Base-by-base conservation (phyloP, 2,113 vertebrate genomes). In the Sceloporus tristichus region DNA sequence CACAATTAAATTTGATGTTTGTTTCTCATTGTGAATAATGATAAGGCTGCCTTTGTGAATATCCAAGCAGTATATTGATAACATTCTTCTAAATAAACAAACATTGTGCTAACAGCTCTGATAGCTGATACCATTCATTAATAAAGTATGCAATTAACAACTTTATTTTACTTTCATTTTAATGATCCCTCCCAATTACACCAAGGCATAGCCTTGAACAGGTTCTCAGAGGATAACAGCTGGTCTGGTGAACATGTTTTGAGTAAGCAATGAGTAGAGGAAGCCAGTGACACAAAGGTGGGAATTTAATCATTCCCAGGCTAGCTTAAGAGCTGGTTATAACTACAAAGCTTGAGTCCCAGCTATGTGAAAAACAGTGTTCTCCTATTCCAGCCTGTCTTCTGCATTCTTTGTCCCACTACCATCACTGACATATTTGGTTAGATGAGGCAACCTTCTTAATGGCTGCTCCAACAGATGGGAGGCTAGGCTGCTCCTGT, bases 1-100 rank as follows among this genome's bases (percentile, higher is more conserved):
- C 77, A 86, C 95, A 96, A 96, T 96, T 95, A 96, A 95, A 95
- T 96, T 90, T 95, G 90, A 95, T 93, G 94, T 95, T 94, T 95
- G 87, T 94, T 96, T 93, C 90, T 91, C 87, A 79, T 89, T 93
- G 88, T 94, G 92, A 93, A 90, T 93, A 94, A 93, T 1, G 54
- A 86, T 92, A 88, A 84, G 85, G 93, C 91, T 95, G 94, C 91
- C 90, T 91, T 40, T 34, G 85, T 89, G 94, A 94, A 53, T 92
- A 90, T 83, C 88, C 79, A 92, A 95, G 92, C 85, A 92, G 86
- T 91, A 94, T 93, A 94, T 91, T 94, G 93, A 91, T 94, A 94
- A 90, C 88, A 73, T 87, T 87, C 78, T 87, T 87, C 68, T 87
- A 62, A 87, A 81, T 87, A 81, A 85, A 87, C 81, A 87, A 74